phyloP scores from a whole-genome alignment of 2,888 invertebrate species.

The Phalangium opilio region DNA sequence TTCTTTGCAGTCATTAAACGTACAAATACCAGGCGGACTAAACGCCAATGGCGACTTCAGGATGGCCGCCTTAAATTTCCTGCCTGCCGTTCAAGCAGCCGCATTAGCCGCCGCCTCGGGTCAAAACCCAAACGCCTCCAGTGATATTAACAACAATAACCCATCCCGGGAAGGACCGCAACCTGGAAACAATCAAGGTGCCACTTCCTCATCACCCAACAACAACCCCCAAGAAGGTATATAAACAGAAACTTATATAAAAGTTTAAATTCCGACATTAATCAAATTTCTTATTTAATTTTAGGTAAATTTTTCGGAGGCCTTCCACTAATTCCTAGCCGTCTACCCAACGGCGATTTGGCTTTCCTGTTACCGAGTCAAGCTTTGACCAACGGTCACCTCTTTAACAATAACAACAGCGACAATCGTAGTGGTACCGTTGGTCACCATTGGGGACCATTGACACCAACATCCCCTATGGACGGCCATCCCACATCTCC shows the following conservation, averaged over 20 bases:
- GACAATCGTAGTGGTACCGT: conserved; percentile 6
- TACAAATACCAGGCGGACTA: background rate
- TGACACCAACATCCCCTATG: conserved; percentile 5
- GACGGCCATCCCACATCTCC: conserved; percentile 2
- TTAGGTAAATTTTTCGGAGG: conserved; percentile 12
- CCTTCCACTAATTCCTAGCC: conserved; percentile 14
- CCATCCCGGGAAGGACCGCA: background rate
- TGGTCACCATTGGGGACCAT: conserved; percentile 8
- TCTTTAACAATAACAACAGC: conserved; percentile 4
- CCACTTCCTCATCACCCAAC: conserved; percentile 4
- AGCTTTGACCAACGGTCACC: conserved; percentile 5
- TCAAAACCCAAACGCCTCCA: background rate
- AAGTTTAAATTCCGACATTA: too few relatives aligned
- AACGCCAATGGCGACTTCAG: conserved; percentile 11
- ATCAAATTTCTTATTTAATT: too few relatives aligned
- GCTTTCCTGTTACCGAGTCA: conserved; percentile 17
- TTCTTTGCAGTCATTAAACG: background rate
- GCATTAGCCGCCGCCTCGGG: conserved; percentile 5
- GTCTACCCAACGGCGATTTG: conserved; percentile 16
- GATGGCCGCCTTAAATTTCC: conserved; percentile 3
- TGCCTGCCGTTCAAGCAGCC: background rate
- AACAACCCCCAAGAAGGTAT: background rate
- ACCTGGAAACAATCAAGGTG: background rate
- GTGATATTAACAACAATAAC: conserved; percentile 16
- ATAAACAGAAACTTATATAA: too few relatives aligned